These are phyloP conservation scores for Dermatemys mawii DNA, from an alignment of 2,113 vertebrate species.

Conservation along the genomic window DNA sequence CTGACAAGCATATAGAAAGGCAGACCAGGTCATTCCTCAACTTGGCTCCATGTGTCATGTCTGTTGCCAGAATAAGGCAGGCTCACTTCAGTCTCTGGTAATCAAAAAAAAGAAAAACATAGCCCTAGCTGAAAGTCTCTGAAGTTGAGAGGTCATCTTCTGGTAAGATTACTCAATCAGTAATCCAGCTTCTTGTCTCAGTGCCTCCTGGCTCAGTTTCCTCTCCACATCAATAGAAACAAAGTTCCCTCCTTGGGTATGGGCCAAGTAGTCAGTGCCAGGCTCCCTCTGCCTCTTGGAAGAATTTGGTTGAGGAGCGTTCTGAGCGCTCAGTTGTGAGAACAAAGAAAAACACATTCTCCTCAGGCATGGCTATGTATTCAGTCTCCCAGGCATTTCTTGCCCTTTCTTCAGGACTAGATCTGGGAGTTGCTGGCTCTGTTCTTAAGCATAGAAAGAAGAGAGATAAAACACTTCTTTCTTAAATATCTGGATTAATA, in stretches of 20 bases:
- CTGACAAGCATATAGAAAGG: not conserved
- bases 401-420: not conserved
- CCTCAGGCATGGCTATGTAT: not conserved
- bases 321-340: not conserved
- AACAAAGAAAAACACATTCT: not conserved
- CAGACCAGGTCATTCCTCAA: not conserved
- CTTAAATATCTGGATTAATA: not conserved
- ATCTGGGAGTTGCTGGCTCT: not conserved
- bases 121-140: not conserved
- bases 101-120: not conserved
- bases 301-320: not conserved
- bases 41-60: not conserved
- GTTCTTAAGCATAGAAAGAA: not conserved
- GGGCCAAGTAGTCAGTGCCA: accelerated
- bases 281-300: accelerated
- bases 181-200: not conserved
- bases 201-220: not conserved
- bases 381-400: not conserved
- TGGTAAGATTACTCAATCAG: not conserved
- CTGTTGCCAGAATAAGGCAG: not conserved
- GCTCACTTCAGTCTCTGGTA: not conserved
- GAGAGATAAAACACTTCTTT: not conserved
- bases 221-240: not conserved
- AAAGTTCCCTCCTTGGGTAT: too few species aligned
- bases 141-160: not conserved